These are phyloP conservation scores for Polymixis flavicincta DNA, from an alignment of 2,888 invertebrate genomes.

Conservation along the genomic window DNA sequence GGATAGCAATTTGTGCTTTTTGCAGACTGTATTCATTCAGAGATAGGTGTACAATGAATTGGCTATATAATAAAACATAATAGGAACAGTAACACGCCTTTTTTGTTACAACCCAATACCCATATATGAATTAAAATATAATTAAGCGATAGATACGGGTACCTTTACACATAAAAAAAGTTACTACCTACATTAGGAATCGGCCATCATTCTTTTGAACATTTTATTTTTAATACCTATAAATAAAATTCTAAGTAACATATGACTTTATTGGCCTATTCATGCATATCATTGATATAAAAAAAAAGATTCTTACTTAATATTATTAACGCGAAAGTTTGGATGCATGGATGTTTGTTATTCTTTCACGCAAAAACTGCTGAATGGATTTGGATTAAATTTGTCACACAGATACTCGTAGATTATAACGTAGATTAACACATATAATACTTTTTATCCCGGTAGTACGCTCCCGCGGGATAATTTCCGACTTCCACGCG, in stretches of 20 bases:
- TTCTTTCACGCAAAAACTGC: too few species aligned
- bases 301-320: too few species aligned
- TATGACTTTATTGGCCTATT: not conserved
- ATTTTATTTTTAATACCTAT: not conserved
- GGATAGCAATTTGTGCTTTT: constrained; percentile 52
- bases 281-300: too few species aligned
- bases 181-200: not conserved
- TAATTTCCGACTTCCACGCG: too few species aligned
- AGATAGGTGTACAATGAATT: constrained; percentile 39
- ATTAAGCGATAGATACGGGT: constrained; percentile 1
- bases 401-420: too few species aligned
- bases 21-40: constrained; percentile 37
- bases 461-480: too few species aligned
- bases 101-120: constrained; percentile 24
- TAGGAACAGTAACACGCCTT: constrained; percentile 20
- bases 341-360: too few species aligned
- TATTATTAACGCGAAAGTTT: too few species aligned
- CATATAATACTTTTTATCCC: too few species aligned
- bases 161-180: not conserved
- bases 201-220: not conserved
- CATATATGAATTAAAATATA: constrained; percentile 23
- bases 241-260: not conserved
- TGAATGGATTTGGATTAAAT: too few species aligned
- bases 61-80: constrained; percentile 42
- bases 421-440: too few species aligned